Conservation (phyloP, 2,797 vertebrate genomes). For the Cynopterus sphinx region DNA sequence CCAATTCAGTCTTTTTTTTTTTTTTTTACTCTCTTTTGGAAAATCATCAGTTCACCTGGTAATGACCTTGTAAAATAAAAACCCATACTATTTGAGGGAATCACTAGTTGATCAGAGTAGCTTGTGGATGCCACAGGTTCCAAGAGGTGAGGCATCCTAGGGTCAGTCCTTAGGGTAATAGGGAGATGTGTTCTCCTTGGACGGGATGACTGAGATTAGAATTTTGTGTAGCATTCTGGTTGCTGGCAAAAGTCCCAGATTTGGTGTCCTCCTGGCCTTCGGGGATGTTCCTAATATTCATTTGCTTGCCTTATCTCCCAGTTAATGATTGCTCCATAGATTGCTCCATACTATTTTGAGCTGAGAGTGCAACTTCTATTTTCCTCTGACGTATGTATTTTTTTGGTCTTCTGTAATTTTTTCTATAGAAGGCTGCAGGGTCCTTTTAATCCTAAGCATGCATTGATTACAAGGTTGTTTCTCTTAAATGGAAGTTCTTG, state of each 20-base stretch:
- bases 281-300: neutral
- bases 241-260: neutral
- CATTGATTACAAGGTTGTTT: slow-evolving; percentile 48
- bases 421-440: neutral
- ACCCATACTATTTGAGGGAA: neutral
- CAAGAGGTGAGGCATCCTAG: neutral
- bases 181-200: neutral
- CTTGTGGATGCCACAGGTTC: neutral
- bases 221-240: neutral
- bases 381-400: neutral
- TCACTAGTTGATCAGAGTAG: neutral
- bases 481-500: slow-evolving; percentile 31
- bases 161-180: neutral
- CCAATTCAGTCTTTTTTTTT: neutral
- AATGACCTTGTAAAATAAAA: neutral
- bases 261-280: neutral
- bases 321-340: neutral
- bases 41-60: neutral
- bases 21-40: neutral
- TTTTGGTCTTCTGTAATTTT: slow-evolving; percentile 9
- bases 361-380: neutral
- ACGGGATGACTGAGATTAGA: neutral
- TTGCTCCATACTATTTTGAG: neutral
- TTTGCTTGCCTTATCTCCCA: neutral
- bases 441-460: slow-evolving; percentile 19